phyloP scores from a whole-genome alignment of 2,888 invertebrate species.

The Colletes collaris region DNA sequence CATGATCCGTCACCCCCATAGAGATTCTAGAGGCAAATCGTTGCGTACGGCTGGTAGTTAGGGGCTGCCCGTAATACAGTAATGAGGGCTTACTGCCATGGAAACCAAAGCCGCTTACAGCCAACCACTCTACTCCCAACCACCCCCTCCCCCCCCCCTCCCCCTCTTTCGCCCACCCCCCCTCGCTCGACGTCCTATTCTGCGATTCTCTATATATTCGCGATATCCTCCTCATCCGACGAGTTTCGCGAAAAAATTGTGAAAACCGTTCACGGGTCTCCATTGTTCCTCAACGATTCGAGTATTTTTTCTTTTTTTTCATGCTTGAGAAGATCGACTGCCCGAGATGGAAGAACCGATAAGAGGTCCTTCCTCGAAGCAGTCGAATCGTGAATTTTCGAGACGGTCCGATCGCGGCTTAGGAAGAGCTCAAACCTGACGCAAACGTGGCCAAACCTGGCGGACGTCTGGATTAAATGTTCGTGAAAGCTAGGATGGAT shows the following conservation, averaged over 20 bases:
- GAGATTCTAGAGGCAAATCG: slow-evolving; percentile 75
- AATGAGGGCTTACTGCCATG: slow-evolving; percentile 83
- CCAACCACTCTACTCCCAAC: slow-evolving; percentile 79
- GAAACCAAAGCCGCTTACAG: slow-evolving; percentile 83
- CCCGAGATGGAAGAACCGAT: too few species aligned
- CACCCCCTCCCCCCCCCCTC: slow-evolving; percentile 56
- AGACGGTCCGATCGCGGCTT: too few species aligned
- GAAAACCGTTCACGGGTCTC: slow-evolving; percentile 43
- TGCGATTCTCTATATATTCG: slow-evolving; percentile 70
- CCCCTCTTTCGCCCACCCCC: slow-evolving; percentile 46
- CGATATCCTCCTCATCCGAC: slow-evolving; percentile 73
- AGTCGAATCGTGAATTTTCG: neutral
- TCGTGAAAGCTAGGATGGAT: too few species aligned
- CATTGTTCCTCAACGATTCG: slow-evolving; percentile 1
- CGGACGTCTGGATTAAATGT: too few species aligned
- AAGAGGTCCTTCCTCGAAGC: neutral
- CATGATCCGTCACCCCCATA: slow-evolving; percentile 67
- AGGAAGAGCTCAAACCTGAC: too few species aligned
- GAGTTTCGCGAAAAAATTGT: slow-evolving; percentile 64
- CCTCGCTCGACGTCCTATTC: slow-evolving; percentile 50
- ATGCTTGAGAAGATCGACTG: neutral
- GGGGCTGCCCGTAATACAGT: slow-evolving; percentile 82
- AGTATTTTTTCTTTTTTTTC: slow-evolving; percentile 7
- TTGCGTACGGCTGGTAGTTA: slow-evolving; percentile 80
- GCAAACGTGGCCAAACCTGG: too few species aligned